Conservation (phyloP, 2,797 vertebrate species). For the Meriones psammophilus region DNA sequence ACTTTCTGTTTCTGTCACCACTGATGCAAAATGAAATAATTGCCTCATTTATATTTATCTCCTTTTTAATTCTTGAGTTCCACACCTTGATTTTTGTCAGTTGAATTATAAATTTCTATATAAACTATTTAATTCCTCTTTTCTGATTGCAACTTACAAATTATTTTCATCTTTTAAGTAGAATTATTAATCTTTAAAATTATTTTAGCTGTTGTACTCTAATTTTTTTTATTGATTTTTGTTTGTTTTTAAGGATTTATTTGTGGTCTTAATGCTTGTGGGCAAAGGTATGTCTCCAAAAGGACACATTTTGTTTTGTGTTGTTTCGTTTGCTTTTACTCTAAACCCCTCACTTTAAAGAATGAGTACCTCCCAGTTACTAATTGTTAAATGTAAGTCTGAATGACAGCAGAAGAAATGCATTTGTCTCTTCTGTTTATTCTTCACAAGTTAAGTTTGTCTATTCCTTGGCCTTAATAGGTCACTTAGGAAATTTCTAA, state of each 20-base stretch:
- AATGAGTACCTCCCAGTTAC: not conserved
- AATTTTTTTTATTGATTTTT: not conserved
- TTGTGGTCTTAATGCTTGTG: not conserved
- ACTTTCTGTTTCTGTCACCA: not conserved
- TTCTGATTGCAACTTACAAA: not conserved
- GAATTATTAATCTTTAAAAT: not conserved
- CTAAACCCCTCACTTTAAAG: not conserved
- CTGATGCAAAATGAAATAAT: not conserved
- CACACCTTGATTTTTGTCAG: not conserved
- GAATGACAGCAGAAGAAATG: not conserved
- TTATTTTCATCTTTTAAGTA: not conserved
- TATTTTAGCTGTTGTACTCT: not conserved
- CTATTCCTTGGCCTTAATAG: not conserved
- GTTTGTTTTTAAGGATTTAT: not conserved
- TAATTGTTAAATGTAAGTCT: slow-evolving; percentile 29
- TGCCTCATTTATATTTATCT: not conserved
- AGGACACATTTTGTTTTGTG: not conserved
- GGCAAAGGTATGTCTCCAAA: not conserved
- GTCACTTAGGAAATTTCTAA: not conserved
- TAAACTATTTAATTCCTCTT: not conserved
- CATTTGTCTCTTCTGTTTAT: not conserved
- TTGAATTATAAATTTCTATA: not conserved
- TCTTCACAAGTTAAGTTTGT: not conserved
- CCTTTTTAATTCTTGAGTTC: not conserved
- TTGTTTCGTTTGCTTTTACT: not conserved